Base-by-base conservation (phyloP, 2,113 vertebrate species). In the Trachemys scripta region DNA sequence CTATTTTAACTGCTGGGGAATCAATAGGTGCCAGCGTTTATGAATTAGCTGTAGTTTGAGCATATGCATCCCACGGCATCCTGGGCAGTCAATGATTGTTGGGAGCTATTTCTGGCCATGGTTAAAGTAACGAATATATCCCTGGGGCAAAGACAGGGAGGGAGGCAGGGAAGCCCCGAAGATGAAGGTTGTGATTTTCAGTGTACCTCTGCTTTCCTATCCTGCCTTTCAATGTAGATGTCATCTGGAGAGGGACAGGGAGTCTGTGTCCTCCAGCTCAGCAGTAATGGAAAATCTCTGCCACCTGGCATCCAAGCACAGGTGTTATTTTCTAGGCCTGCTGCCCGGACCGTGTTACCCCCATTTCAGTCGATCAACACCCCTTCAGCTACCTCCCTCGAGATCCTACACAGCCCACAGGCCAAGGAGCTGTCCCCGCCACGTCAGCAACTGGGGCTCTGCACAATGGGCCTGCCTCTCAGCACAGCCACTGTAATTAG, bases 21-120 rank as follows among this genome's bases (percentile, higher is more conserved):
- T 96, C 92, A 79, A 90, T 91, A 96, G 93, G 93, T 97, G 90
- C 89, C 80, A 84, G 89, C 42, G 0, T 57, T 97, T 92, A 94
- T 93, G 96, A 97, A 97, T 96, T 89, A 92, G 96, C 90, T 82
- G 0, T 51, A 31, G 92, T 82, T 12, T 0, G 82, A 92, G 85
- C 57, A 10, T 56, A 62, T 51, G 86, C 59, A 65, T 97, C 94
- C 91, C 96, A 85, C 84, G 82, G 88, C 93, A 92, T 54, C 89
- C 92, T 1, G 42, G 93, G 90, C 90, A 95, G 97, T 62, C 95
- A 91, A 78, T 92, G 89, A 96, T 19, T 4, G n/a, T 9, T 93
- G 2, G 85, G 49, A 80, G 85, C 89, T 92, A 93, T 92, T 95
- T 79, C 81, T 89, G 87, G 95, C 78, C 49, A 10, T 1, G 31